phyloP scores from a whole-genome alignment of 2,113 vertebrate genomes.

The Thunnus maccoyii region DNA sequence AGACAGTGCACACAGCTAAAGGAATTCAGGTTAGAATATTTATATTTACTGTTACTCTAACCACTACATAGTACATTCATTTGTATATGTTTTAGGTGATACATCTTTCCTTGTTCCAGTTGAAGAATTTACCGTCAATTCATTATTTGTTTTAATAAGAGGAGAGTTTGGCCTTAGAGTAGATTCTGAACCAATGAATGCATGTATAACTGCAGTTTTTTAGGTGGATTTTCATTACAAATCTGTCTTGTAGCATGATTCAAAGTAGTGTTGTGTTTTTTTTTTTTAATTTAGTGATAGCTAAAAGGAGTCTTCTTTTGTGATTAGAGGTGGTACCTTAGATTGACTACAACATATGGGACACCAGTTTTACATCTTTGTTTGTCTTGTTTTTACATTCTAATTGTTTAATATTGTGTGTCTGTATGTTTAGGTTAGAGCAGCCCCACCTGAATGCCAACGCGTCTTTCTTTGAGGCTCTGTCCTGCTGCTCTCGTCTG shows the following conservation, averaged over 20 bases:
- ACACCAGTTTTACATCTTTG: background rate
- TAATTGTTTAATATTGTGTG: background rate
- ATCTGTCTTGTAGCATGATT: background rate
- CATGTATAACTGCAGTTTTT: no score
- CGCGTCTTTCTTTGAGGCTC: slow-evolving; percentile 91
- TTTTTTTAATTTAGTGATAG: no score
- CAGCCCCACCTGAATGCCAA: slow-evolving; percentile 95
- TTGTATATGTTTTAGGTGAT: background rate
- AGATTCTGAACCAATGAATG: background rate
- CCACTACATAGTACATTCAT: no score
- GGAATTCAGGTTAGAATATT: slow-evolving; percentile 92
- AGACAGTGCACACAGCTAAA: slow-evolving; percentile 90
- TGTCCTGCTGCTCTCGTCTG: slow-evolving; percentile 90
- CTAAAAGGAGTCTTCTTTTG: background rate
- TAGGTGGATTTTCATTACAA: no score
- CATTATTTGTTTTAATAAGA: background rate
- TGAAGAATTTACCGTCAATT: background rate
- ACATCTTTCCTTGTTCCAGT: background rate
- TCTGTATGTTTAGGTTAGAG: slow-evolving; percentile 88
- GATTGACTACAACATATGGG: background rate
- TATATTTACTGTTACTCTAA: background rate
- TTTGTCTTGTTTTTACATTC: background rate
- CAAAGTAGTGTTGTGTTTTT: background rate
- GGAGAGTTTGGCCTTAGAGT: background rate
- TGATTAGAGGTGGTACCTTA: background rate